phyloP scores from a whole-genome alignment of 2,113 vertebrate species.

The Ailuropoda melanoleuca region DNA sequence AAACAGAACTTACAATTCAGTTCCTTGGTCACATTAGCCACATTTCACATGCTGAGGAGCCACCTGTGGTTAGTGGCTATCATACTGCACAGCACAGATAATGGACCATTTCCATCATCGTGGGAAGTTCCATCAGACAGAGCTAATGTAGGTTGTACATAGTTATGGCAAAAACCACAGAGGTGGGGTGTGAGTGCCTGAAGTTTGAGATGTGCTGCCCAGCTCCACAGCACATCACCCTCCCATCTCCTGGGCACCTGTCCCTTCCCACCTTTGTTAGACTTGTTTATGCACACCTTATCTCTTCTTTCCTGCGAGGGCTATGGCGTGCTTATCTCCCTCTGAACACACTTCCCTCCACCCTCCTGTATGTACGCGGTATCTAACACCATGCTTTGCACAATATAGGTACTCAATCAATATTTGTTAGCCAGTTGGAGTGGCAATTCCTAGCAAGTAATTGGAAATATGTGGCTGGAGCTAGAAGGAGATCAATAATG shows the following conservation, averaged over 20 bases:
- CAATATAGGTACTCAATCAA: neutral
- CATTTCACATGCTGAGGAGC: neutral
- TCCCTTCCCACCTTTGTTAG: neutral
- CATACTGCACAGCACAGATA: neutral
- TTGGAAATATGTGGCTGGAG: neutral
- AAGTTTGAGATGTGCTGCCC: neutral
- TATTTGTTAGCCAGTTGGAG: neutral
- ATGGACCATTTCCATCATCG: neutral
- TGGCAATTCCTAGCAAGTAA: neutral
- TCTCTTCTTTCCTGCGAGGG: neutral
- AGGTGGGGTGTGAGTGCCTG: neutral
- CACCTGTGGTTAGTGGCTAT: neutral
- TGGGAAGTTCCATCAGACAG: neutral
- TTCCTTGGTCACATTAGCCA: neutral
- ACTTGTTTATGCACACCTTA: neutral
- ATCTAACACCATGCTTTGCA: neutral
- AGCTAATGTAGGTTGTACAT: too few species aligned
- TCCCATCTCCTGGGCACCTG: neutral
- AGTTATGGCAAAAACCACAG: neutral
- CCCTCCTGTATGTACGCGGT: neutral
- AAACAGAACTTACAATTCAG: neutral
- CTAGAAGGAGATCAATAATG: neutral
- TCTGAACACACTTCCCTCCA: neutral
- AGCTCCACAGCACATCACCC: neutral
- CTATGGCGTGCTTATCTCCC: neutral